phyloP scores from a whole-genome alignment of 2,888 invertebrate species.

The Cyaniris semiargus region DNA sequence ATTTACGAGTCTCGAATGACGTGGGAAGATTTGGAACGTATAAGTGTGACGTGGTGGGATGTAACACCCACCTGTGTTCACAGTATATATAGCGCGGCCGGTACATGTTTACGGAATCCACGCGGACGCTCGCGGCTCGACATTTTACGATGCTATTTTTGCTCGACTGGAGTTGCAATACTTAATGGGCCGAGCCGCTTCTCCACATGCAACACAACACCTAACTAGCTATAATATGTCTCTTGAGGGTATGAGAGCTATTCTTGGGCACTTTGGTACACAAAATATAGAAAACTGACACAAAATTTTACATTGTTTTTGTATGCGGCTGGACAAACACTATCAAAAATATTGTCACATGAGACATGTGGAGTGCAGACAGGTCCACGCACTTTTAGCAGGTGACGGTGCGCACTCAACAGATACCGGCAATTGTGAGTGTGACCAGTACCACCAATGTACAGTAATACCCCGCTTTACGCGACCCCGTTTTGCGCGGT shows the following conservation, averaged over 20 bases:
- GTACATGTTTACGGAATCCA: slow-evolving; percentile 9
- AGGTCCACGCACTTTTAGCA: too few species aligned
- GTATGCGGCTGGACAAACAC: neutral
- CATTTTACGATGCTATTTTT: slow-evolving; percentile 17
- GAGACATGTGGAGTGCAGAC: neutral
- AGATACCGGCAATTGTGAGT: too few species aligned
- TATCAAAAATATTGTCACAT: neutral
- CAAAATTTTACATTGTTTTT: neutral
- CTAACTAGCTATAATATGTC: neutral
- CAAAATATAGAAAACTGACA: neutral
- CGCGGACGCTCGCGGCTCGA: neutral
- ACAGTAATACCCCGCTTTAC: too few species aligned
- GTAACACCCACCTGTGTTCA: neutral
- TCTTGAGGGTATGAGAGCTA: neutral
- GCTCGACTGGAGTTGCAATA: neutral
- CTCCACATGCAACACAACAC: neutral
- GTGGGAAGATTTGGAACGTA: neutral
- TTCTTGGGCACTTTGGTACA: neutral
- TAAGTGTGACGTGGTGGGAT: neutral
- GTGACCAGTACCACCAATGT: too few species aligned
- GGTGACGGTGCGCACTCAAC: too few species aligned
- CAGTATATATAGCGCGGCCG: neutral
- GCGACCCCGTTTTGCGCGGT: too few species aligned
- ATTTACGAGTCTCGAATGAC: neutral
- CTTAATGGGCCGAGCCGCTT: neutral